Evolutionary conservation across 2,797 vertebrate genomes (phyloP).

Genomic region (Sebastes matsubarae): DNA sequence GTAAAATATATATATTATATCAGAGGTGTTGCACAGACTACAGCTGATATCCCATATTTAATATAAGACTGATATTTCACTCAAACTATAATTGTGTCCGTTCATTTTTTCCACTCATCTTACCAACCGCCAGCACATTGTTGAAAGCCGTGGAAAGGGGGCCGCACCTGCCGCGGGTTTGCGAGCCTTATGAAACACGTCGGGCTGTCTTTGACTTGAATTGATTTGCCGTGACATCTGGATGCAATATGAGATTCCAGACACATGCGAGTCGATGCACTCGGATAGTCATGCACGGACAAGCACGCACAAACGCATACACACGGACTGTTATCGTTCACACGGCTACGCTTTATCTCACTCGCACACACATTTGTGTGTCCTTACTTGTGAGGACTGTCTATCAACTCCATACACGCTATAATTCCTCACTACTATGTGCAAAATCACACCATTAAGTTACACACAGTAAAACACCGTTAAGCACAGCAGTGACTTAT

Average conservation of each 20-base stretch:
- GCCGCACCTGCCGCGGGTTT: conserved; percentile 79
- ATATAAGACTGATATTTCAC: conserved; percentile 29
- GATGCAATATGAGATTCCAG: conserved; percentile 82
- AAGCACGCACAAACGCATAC: conserved; percentile 47
- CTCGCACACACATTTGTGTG: not conserved
- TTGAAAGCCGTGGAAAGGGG: conserved; percentile 50
- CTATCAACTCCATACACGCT: not conserved
- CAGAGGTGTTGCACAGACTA: not conserved
- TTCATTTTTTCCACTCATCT: conserved; percentile 41
- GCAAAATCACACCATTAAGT: not conserved
- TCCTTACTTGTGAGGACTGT: conserved; percentile 1
- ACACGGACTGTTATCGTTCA: conserved; percentile 36
- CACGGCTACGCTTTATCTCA: conserved; percentile 13
- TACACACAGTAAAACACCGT: not conserved
- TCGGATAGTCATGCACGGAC: conserved; percentile 52
- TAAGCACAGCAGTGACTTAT: not conserved
- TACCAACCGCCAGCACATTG: conserved; percentile 34
- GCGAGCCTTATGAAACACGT: conserved; percentile 83
- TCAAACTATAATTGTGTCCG: not conserved
- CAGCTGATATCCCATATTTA: conserved; percentile 7
- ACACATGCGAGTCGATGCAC: conserved; percentile 80
- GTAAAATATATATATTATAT: not conserved
- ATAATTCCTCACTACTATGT: not conserved
- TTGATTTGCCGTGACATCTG: conserved; percentile 87
- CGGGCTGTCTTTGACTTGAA: conserved; percentile 80